phyloP scores from a whole-genome alignment of 2,113 vertebrate genomes.

The Erythrolamprus reginae region DNA sequence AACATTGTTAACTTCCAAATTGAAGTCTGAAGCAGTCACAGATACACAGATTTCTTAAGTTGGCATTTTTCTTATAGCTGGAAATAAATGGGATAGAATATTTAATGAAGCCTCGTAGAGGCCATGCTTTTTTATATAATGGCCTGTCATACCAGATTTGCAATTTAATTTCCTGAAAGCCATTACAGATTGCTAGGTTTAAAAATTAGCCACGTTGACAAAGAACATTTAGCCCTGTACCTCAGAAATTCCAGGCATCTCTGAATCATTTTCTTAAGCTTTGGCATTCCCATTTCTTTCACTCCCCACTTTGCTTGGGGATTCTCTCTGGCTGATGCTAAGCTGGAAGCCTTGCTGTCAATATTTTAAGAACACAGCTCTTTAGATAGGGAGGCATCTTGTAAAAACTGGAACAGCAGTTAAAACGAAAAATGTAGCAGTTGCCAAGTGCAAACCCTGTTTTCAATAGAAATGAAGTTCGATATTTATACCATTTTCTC shows the following conservation, averaged over 20 bases:
- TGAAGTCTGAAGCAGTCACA: not conserved
- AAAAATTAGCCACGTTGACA: not conserved
- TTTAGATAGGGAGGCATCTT: not conserved
- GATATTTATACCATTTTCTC: not conserved
- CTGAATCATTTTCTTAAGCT: rapidly evolving
- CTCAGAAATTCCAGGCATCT: not conserved
- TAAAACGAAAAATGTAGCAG: not conserved
- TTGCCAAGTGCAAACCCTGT: not conserved
- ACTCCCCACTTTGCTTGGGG: not conserved
- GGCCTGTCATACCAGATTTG: slow-evolving; percentile 31
- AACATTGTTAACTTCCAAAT: not conserved
- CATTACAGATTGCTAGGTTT: not conserved
- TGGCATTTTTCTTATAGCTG: not conserved
- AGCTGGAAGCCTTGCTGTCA: not conserved
- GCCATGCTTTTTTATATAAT: slow-evolving; percentile 1
- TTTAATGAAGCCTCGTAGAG: not conserved
- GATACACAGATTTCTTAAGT: not conserved
- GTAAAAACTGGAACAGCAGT: not conserved
- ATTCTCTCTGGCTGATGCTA: not conserved
- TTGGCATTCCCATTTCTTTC: not conserved
- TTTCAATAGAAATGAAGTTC: not conserved
- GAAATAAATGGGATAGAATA: not conserved
- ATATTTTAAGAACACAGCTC: not conserved
- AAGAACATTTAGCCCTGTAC: not conserved
- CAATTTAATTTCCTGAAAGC: not conserved